Percentiles rank a stretch among this genome's conserved stretches.
Conservation (phyloP, 2,797 vertebrate genomes). For the Amblyraja radiata region DNA sequence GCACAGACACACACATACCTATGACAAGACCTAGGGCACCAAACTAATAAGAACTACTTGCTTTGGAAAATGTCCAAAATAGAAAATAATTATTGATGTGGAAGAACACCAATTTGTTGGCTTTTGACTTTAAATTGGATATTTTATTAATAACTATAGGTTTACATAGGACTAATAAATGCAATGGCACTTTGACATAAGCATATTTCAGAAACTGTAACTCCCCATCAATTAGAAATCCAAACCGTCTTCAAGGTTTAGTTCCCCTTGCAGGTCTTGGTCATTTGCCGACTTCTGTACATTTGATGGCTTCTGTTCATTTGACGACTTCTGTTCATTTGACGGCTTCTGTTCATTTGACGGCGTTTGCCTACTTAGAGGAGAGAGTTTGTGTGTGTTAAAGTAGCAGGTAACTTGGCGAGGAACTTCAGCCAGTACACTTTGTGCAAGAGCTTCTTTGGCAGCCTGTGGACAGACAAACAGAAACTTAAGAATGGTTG, state of each 20-base stretch:
- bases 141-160: not conserved
- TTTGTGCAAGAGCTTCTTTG: slow-evolving; percentile 38
- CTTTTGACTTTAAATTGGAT: not conserved
- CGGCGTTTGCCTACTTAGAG: not conserved
- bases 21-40: not conserved
- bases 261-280: not conserved
- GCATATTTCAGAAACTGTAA: not conserved
- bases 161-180: not conserved
- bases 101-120: not conserved
- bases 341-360: not conserved
- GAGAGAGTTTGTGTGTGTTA: slow-evolving; percentile 11
- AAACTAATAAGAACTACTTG: not conserved
- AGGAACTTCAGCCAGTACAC: slow-evolving; percentile 38
- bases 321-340: not conserved
- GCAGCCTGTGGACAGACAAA: not conserved
- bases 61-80: not conserved
- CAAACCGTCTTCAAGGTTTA: not conserved
- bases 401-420: slow-evolving; percentile 35
- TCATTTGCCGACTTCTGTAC: too few species aligned
- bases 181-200: not conserved
- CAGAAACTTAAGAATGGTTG: too few species aligned
- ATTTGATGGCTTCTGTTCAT: too few species aligned
- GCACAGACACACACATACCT: not conserved
- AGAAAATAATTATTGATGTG: not conserved
- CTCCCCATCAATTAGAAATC: slow-evolving; percentile 1